These are phyloP conservation scores for Priocnemis perturbator DNA, from an alignment of 2,888 invertebrate genomes.

Conservation along the genomic window DNA sequence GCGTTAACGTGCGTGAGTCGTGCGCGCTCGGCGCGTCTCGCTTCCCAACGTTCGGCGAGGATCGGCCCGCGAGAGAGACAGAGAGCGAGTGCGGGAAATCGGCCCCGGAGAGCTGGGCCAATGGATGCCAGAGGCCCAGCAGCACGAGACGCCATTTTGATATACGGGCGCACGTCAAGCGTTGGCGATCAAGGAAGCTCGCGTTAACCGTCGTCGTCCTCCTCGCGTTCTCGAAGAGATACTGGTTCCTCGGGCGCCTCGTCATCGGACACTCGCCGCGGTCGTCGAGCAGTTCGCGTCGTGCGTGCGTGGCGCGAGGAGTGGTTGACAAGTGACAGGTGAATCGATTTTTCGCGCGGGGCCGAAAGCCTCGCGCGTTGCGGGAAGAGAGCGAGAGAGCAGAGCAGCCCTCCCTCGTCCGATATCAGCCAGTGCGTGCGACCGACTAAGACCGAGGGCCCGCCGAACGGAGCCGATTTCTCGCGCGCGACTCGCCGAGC, in stretches of 20 bases:
- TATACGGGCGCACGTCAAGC: conserved; percentile 72
- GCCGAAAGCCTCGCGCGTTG: conserved; percentile 48
- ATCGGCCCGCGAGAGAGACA: conserved; percentile 28
- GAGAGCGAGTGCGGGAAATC: conserved; percentile 58
- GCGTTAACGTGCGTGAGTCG: conserved; percentile 37
- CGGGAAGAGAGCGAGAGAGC: conserved; percentile 34
- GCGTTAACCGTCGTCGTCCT: conserved; percentile 5
- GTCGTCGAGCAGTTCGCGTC: conserved; percentile 16
- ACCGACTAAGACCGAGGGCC: background rate
- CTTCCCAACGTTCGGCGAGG: background rate
- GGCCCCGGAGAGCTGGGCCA: conserved; percentile 61
- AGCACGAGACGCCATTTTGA: conserved; percentile 73
- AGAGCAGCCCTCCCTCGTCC: background rate
- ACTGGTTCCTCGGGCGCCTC: background rate
- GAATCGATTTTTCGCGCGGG: conserved; percentile 63
- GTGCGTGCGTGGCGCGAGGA: conserved; percentile 54
- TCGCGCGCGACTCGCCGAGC: conserved; percentile 41
- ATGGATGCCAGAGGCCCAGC: conserved; percentile 65
- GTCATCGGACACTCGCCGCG: conserved; percentile 2
- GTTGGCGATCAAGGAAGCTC: conserved; percentile 46
- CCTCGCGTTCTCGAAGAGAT: conserved; percentile 8
- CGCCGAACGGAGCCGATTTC: too few relatives aligned
- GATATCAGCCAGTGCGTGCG: conserved; percentile 16
- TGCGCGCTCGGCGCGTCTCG: conserved; percentile 47
- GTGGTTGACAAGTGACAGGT: conserved; percentile 69